A percentile compares a stretch with the other conserved stretches of the same genome.
Evolutionary conservation across 2,113 vertebrate species (phyloP).

Genomic region (Leucosticte australis): DNA sequence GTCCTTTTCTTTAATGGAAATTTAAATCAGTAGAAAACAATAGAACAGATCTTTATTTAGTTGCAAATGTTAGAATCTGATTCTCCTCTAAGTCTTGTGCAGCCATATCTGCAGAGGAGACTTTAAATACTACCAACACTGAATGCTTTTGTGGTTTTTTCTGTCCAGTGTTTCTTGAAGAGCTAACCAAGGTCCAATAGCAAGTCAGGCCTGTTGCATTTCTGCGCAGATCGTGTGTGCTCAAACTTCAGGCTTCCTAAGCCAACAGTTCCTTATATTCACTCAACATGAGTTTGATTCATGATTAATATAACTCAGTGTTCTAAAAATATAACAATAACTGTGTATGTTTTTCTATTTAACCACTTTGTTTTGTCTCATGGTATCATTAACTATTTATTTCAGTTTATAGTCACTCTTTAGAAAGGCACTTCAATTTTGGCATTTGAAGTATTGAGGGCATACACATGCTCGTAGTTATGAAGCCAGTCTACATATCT

Average conservation of each 20-base stretch:
- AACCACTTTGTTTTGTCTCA: background rate
- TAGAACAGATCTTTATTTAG: conserved; percentile 19
- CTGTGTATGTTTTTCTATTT: background rate
- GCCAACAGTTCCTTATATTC: background rate
- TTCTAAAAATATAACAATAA: background rate
- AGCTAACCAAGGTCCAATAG: background rate
- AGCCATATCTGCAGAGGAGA: background rate
- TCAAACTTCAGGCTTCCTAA: background rate
- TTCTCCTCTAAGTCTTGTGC: background rate
- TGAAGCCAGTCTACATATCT: background rate
- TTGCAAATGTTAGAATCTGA: background rate
- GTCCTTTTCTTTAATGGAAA: conserved; percentile 40
- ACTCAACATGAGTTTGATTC: background rate
- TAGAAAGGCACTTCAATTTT: background rate
- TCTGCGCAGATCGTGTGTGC: background rate
- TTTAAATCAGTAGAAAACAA: conserved; percentile 37
- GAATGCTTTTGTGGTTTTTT: background rate
- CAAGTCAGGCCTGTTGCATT: background rate
- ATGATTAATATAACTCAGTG: background rate
- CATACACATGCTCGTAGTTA: background rate
- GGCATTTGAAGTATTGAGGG: background rate
- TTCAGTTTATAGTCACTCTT: background rate
- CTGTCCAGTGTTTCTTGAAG: background rate
- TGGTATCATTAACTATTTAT: background rate
- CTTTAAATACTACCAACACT: background rate